Conservation (phyloP, 2,113 vertebrate species). For the Panthera tigris region DNA sequence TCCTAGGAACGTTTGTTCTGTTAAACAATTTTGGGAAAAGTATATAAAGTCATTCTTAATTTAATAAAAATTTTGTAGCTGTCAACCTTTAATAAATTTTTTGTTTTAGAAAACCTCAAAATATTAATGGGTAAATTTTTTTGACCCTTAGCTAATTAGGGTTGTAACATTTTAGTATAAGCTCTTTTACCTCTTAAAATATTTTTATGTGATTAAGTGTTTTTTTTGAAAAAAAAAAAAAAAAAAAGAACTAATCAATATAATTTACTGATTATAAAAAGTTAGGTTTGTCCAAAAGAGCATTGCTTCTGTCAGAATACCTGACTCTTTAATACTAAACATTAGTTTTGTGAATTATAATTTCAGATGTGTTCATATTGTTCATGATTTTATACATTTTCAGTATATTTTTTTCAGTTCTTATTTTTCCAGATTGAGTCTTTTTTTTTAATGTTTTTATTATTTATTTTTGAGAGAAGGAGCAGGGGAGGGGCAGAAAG, state of each 20-base stretch:
- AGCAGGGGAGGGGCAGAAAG: too few relatives aligned
- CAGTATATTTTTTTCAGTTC: neutral
- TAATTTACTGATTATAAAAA: neutral
- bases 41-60: conserved; percentile 34
- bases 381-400: conserved; percentile 37
- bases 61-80: neutral
- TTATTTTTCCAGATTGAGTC: neutral
- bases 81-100: neutral
- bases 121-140: conserved; percentile 18
- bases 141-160: neutral
- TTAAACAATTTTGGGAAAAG: neutral
- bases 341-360: conserved; percentile 32
- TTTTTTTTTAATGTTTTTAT: neutral
- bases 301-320: conserved; percentile 29
- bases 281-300: neutral
- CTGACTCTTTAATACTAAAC: neutral
- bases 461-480: too few relatives aligned
- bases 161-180: neutral
- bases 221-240: conserved; percentile 9
- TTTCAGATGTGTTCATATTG: neutral
- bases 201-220: neutral
- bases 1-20: neutral
- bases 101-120: conserved; percentile 40
- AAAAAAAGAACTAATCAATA: neutral
- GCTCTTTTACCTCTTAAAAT: conserved; percentile 3